Evolutionary conservation across 2,113 vertebrate species (phyloP), one percentile per base, ranked within the genome.

Genomic region (Delphinus delphis): DNA sequence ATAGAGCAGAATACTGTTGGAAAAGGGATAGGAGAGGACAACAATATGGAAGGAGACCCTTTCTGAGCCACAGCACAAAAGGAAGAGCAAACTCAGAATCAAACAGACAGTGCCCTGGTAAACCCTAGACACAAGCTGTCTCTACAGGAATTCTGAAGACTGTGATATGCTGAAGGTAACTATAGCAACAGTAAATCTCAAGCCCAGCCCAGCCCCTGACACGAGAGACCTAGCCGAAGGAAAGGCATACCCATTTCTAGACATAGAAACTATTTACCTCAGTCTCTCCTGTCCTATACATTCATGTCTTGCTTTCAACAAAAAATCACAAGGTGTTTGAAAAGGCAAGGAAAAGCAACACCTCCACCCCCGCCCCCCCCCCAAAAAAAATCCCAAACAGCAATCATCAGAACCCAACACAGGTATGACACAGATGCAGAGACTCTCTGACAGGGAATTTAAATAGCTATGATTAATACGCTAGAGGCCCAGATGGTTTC

Each of bases 301-400:
- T 44, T 44, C 74, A 67, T 12, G 15, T 31, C 41, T n/a, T 36
- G 11, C 33, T 93, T 47, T 60, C 68, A 55, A 36, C 68, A 67
- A 73, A 91, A 87, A 18, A 38, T 65, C 31, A 77, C 0, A 18
- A 44, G 20, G 7, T 33, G 8, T 41, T 21, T 28, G 17, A 55
- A 77, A 68, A 79, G 53, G 17, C 17, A 70, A 71, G 62, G 71
- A n/a, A 50, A 55, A 70, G 13, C 36, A 44, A 55, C 53, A 73
- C 6, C 25, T 20, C 10, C 33, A 2, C 5, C 62, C 12, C 12
- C 1, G 2, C 10, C 17, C 18, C 17, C 47, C 74, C 17, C 3
- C 6, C 1, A 0, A 1, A 50, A 58, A 31, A 38, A 36, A 76
- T 18, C 31, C 5, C 11, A 77, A 4, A 60, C 33, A 97, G 58